A percentile compares a stretch with the other conserved stretches of the same genome.
phyloP scores from a whole-genome alignment of 2,797 vertebrate species.

The Danio aesculapii region DNA sequence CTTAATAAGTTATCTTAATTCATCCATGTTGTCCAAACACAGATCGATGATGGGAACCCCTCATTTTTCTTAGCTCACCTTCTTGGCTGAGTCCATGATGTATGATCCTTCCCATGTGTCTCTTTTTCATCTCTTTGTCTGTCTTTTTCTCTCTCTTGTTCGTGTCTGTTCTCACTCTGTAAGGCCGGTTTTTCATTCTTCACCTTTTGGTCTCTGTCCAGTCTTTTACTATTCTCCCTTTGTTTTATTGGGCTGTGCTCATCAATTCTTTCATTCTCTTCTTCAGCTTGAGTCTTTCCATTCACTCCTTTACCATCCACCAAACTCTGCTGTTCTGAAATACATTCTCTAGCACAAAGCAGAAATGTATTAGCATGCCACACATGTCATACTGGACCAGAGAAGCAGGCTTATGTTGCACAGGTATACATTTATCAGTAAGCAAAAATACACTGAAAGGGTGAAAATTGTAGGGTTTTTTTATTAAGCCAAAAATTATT shows the following conservation, averaged over 20 bases:
- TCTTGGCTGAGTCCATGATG: slow-evolving; percentile 53
- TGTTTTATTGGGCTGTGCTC: neutral
- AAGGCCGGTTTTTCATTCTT: neutral
- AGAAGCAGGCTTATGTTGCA: too few relatives aligned
- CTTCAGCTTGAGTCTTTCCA: slow-evolving; percentile 21
- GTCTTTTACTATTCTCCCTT: neutral
- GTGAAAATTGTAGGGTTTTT: too few relatives aligned
- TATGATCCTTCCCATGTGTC: slow-evolving; percentile 1
- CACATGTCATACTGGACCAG: too few relatives aligned
- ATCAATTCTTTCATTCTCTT: slow-evolving; percentile 10
- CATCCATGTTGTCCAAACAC: too few relatives aligned
- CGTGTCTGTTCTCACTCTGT: slow-evolving; percentile 21
- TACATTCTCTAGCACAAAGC: slow-evolving; percentile 37
- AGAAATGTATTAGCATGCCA: neutral
- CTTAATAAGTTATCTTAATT: too few relatives aligned
- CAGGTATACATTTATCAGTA: too few relatives aligned
- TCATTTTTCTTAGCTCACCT: slow-evolving; percentile 56
- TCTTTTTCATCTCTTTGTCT: slow-evolving; percentile 24
- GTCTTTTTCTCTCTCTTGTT: slow-evolving; percentile 12
- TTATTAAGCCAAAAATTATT: too few relatives aligned
- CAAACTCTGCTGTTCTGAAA: slow-evolving; percentile 30
- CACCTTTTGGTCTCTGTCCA: neutral
- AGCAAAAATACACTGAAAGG: too few relatives aligned
- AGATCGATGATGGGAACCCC: too few relatives aligned
- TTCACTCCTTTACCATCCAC: slow-evolving; percentile 27